Percentiles rank a stretch among this genome's conserved stretches.
Evolutionary conservation across 2,888 invertebrate genomes (phyloP).

Genomic region (Ectobius pallidus): DNA sequence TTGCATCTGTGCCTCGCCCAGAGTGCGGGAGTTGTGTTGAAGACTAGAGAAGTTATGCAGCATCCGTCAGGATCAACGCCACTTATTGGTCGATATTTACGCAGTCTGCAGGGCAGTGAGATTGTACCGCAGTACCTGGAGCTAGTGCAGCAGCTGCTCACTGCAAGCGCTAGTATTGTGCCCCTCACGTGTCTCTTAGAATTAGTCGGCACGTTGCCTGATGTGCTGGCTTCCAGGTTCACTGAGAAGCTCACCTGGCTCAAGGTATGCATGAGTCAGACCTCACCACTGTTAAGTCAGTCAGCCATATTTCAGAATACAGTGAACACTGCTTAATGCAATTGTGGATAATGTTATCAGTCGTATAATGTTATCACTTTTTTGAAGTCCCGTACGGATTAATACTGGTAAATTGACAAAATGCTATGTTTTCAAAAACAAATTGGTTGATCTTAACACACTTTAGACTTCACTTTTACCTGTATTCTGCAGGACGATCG

Average conservation of each 20-base stretch:
- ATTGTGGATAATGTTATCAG: too few species aligned
- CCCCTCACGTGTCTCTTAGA: slow-evolving; percentile 80
- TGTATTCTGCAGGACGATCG: too few species aligned
- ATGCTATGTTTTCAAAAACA: too few species aligned
- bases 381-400: too few species aligned
- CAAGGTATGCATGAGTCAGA: slow-evolving; percentile 53
- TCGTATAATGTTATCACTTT: too few species aligned
- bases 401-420: too few species aligned
- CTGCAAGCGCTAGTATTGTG: slow-evolving; percentile 69
- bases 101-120: slow-evolving; percentile 57
- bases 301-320: too few species aligned
- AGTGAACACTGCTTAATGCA: too few species aligned
- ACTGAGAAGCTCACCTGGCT: slow-evolving; percentile 69
- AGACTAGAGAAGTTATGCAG: slow-evolving; percentile 53
- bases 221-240: slow-evolving; percentile 68
- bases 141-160: slow-evolving; percentile 69
- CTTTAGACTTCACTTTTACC: too few species aligned
- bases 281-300: too few species aligned
- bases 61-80: slow-evolving; percentile 71
- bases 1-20: slow-evolving; percentile 78
- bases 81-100: slow-evolving; percentile 68
- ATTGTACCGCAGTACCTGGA: slow-evolving; percentile 70
- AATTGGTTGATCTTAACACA: too few species aligned
- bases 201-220: slow-evolving; percentile 81
- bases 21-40: slow-evolving; percentile 62